Conservation (phyloP, 2,113 vertebrate species). For the Stictonetta naevosa region DNA sequence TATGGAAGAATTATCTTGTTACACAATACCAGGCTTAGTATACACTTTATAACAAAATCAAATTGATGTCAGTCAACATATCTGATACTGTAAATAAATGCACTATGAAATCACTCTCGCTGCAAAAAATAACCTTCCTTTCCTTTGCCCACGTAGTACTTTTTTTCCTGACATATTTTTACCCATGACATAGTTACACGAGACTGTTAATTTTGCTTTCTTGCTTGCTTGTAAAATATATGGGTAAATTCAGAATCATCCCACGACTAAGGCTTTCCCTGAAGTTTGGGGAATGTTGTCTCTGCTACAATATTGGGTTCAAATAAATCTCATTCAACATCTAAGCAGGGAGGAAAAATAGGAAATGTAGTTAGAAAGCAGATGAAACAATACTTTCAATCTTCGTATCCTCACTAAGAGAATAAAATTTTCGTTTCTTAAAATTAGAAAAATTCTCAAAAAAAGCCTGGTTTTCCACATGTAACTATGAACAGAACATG, state of each 20-base stretch:
- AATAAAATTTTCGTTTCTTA: background rate
- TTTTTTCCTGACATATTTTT: background rate
- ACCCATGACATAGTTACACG: background rate
- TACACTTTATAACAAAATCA: background rate
- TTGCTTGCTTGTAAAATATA: background rate
- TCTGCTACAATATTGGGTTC: background rate
- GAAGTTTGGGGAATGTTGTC: background rate
- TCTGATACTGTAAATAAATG: background rate
- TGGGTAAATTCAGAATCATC: background rate
- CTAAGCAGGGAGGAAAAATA: background rate
- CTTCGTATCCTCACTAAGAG: background rate
- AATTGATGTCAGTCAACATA: background rate
- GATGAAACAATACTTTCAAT: background rate
- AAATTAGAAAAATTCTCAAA: background rate
- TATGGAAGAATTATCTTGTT: background rate
- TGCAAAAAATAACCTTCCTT: background rate
- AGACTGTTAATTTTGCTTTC: background rate
- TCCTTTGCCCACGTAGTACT: background rate
- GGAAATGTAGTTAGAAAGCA: background rate
- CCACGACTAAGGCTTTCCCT: background rate
- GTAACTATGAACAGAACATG: accelerated
- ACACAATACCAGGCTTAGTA: background rate
- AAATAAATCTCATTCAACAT: background rate
- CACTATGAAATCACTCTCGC: background rate
- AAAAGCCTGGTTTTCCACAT: accelerated